Evolutionary conservation across 2,888 invertebrate genomes (phyloP).

Genomic region (Rhogogaster chlorosoma): DNA sequence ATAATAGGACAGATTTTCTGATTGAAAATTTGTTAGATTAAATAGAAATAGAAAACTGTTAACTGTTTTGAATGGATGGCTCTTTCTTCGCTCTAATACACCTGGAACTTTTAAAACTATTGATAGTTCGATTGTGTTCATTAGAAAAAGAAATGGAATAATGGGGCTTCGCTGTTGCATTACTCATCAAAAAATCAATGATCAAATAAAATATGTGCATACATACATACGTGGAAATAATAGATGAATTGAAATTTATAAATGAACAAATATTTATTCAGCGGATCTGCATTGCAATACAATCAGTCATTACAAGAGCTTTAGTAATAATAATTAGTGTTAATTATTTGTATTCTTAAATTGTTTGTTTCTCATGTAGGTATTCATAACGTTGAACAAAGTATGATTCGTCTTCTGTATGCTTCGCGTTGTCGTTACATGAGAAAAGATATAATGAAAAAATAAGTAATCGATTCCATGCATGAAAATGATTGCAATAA

Average conservation of each 20-base stretch:
- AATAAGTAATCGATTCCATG: background rate
- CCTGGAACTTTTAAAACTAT: too few relatives aligned
- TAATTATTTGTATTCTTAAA: constrained; percentile 10
- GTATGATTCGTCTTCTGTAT: background rate
- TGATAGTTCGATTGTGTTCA: background rate
- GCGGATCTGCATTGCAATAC: background rate
- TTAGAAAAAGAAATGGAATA: background rate
- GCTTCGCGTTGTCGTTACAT: constrained; percentile 25
- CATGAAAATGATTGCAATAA: background rate
- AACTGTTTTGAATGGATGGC: background rate
- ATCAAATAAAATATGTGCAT: background rate
- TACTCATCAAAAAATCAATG: background rate
- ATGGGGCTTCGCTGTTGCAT: background rate
- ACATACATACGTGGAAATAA: background rate
- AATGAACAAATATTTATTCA: constrained; percentile 14
- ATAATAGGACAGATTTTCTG: background rate
- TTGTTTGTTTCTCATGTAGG: constrained; percentile 4
- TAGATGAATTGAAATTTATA: background rate
- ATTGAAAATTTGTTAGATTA: background rate
- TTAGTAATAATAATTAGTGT: background rate
- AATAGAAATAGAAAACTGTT: background rate
- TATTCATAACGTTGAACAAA: background rate
- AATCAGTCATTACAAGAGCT: background rate
- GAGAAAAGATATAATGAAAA: background rate
- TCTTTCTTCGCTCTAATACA: too few relatives aligned